Evolutionary conservation across 2,113 vertebrate species (phyloP), one percentile per base, ranked within the genome.

Genomic region (Balaeniceps rex): DNA sequence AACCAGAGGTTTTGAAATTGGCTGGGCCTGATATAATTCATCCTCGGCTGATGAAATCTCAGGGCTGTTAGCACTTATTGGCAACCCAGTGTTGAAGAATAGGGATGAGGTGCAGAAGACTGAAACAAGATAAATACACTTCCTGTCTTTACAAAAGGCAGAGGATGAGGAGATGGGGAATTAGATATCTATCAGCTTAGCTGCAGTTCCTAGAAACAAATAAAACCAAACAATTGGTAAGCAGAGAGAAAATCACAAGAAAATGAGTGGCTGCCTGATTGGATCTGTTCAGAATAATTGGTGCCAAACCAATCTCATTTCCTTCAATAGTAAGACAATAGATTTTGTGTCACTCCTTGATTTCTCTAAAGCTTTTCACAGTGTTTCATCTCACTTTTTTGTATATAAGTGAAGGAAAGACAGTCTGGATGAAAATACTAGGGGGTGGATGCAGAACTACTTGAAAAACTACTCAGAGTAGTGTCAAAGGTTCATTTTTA

Each of bases 301-400:
- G n/a, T 92, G 78, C 78, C 94, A 90, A 94, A 94, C 64, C 78
- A 92, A 78, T 85, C 54, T 84, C 1, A 0, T 82, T 90, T 87
- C 51, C 78, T 92, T 94, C 60, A 74, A 47, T 14, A 81, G 44
- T 55, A 65, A 64, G 38, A 74, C 54, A 81, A 95, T 65, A 87
- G 74, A 95, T 84, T 92, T 92, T 90, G 78, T 88, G 83, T 84
- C 78, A 65, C 49, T 55, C 84, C 60, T 85, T 84, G 60, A 92
- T 80, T 87, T 70, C 75, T 83, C 44, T 65, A 42, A 81, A 84
- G 89, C 49, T 74, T 93, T 90, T 51, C 82, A 42, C 19, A 44
- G 58, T 60, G 68, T 81, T 92, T 90, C 54, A 54, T 46, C 70
- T 87, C 57, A 49, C 57, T 83, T 90, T 77, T 44, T 65, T 69